Percentiles rank a stretch among this genome's conserved stretches.
Evolutionary conservation across 2,888 invertebrate species (phyloP).

Genomic region (Euclidia mi): DNA sequence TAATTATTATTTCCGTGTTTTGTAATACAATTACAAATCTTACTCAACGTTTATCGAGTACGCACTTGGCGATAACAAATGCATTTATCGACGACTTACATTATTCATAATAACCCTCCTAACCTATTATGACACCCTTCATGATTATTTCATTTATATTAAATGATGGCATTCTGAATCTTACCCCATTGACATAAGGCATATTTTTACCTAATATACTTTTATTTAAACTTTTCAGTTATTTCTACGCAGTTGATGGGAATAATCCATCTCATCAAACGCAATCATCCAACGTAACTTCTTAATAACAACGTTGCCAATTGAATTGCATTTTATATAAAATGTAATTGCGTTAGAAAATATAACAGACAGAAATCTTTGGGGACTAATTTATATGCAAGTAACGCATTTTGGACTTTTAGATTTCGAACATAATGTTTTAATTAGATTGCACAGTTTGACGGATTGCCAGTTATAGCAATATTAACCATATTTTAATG

Average conservation of each 20-base stretch:
- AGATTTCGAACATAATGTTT: not conserved
- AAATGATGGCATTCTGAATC: not conserved
- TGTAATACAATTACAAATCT: slow-evolving; percentile 11
- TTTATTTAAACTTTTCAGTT: not conserved
- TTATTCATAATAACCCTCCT: slow-evolving; percentile 34
- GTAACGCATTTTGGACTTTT: slow-evolving; percentile 12
- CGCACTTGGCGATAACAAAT: slow-evolving; percentile 15
- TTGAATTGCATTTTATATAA: slow-evolving; percentile 7
- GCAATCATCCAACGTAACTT: too few species aligned
- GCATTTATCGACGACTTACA: slow-evolving; percentile 27
- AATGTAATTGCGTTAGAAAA: slow-evolving; percentile 28
- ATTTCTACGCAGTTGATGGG: too few species aligned
- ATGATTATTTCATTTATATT: not conserved
- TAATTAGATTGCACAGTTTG: slow-evolving; percentile 4
- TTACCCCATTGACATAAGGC: not conserved
- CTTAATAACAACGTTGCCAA: slow-evolving; percentile 12
- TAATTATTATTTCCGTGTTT: not conserved
- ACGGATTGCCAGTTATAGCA: not conserved
- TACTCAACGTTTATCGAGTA: slow-evolving; percentile 20
- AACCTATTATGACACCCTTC: slow-evolving; percentile 42
- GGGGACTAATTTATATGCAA: slow-evolving; percentile 6
- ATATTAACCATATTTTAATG: accelerated
- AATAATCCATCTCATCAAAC: too few species aligned
- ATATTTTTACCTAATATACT: not conserved
- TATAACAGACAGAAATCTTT: slow-evolving; percentile 32